Conservation (phyloP, 2,797 vertebrate species). For the Emydoidea blandingii region DNA sequence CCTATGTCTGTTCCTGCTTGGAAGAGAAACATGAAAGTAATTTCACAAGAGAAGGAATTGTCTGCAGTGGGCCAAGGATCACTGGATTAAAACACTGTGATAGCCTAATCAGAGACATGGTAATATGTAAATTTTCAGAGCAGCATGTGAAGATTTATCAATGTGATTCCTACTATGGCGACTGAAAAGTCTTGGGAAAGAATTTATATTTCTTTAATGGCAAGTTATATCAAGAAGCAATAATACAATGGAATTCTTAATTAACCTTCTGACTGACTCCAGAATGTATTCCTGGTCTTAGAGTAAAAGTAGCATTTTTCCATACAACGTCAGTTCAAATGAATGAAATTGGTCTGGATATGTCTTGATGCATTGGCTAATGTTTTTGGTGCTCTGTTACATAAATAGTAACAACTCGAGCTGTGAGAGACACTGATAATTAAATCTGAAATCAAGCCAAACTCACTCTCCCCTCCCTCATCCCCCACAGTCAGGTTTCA, state of each 20-base stretch:
- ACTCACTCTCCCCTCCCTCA: too few species aligned
- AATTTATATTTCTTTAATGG: rapidly evolving
- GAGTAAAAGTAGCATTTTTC: background rate
- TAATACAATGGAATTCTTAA: background rate
- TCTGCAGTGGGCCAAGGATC: background rate
- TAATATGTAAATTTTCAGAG: background rate
- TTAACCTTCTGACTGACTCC: background rate
- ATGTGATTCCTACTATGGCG: background rate
- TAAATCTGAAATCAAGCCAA: background rate
- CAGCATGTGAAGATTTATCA: background rate
- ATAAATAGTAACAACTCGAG: background rate
- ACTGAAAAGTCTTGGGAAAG: background rate
- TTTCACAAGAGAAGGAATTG: background rate
- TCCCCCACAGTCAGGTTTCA: background rate
- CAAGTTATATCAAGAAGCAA: background rate
- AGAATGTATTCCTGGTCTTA: background rate
- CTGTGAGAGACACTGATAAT: background rate
- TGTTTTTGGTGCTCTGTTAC: background rate
- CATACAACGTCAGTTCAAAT: background rate
- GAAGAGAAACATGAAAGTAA: background rate
- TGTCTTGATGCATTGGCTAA: background rate
- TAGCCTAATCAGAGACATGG: background rate
- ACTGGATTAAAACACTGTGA: background rate
- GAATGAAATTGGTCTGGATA: background rate
- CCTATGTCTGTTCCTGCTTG: background rate